Conservation (phyloP, 1,140 invertebrate genomes). For the Ptiloglossa arizonensis region DNA sequence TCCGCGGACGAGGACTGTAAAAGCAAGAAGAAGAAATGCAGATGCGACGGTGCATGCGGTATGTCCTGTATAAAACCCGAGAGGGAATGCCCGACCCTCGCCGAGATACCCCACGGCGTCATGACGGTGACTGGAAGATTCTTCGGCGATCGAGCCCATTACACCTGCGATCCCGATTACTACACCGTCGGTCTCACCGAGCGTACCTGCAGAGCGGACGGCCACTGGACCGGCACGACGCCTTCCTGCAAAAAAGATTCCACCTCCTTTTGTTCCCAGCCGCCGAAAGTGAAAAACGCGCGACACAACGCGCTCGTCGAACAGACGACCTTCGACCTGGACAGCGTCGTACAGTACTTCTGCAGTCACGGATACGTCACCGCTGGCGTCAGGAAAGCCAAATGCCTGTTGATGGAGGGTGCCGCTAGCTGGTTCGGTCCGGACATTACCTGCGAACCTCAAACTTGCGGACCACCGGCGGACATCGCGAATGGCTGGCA, state of each 20-base stretch:
- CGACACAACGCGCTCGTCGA: slow-evolving; percentile 91
- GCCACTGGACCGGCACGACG: slow-evolving; percentile 93
- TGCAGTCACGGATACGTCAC: slow-evolving; percentile 95
- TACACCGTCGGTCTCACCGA: slow-evolving; percentile 92
- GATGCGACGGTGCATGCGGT: slow-evolving; percentile 97
- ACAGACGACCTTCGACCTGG: slow-evolving; percentile 91
- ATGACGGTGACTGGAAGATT: slow-evolving; percentile 88
- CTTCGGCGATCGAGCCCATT: slow-evolving; percentile 90
- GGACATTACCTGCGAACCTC: slow-evolving; percentile 96
- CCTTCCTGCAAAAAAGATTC: slow-evolving; percentile 95
- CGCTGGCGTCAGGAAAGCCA: slow-evolving; percentile 91
- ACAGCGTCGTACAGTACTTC: slow-evolving; percentile 93
- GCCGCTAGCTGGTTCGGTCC: slow-evolving; percentile 93
- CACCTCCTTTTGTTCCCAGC: slow-evolving; percentile 91
- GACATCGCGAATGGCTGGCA: slow-evolving; percentile 95
- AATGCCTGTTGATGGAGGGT: slow-evolving; percentile 94
- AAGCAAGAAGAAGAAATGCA: slow-evolving; percentile 97
- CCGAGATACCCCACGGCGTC: slow-evolving; percentile 87
- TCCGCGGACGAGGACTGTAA: slow-evolving; percentile 97
- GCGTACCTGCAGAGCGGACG: slow-evolving; percentile 94
- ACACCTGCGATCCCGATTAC: slow-evolving; percentile 93
- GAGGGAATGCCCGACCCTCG: slow-evolving; percentile 90
- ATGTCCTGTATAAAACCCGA: slow-evolving; percentile 98
- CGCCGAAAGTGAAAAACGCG: slow-evolving; percentile 93
- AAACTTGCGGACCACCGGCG: slow-evolving; percentile 92